Base-by-base conservation (phyloP, 2,797 vertebrate genomes). In the Peromyscus nudipes region DNA sequence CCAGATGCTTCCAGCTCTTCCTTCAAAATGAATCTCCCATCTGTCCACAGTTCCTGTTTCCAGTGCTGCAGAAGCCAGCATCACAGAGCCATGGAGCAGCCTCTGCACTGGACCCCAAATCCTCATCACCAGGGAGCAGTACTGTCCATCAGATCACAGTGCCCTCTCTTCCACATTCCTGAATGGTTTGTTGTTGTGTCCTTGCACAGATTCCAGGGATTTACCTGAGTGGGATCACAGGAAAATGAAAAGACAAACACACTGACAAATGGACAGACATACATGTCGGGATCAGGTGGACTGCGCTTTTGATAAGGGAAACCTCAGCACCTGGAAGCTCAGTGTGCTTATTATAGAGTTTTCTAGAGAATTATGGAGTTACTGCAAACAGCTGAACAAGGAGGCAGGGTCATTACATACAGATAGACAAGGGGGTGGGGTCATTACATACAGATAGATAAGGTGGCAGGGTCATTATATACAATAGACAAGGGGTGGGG, bases 21-120 rank as follows among this genome's bases (percentile, higher is more conserved):
- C 40, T 96, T 90, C 17, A 46, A 85, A 96, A 94, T 82, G 69
- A 6, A 40, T 37, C 79, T 64, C 76, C 60, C 55, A 64, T 92
- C 95, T 94, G 85, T 73, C 77, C 19, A 37, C 5, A 7, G 13
- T 60, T 82, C 55, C 64, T 13, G 19, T 73, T 71, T 62, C 62
- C 49, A 37, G 40, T 10, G 37, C 77, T 16, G 1, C 23, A 16
- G 37, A 55, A 92, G 46, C 25, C 89, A 89, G 37, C 73, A 14
- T 25, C 43, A 64, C 27, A 43, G 75, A 34, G 4, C 43, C 80
- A 4, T 40, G 69, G 23, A 65, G 71, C 19, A 71, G 57, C 23
- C 17, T 34, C 40, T 11, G 2, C 73, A 75, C 27, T 29, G 37
- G 14, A 43, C 49, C 89, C 94, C 64, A 80, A 46, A 83, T 75